These are phyloP conservation scores for Sardinella longiceps DNA, from an alignment of 2,797 vertebrate species.

Conservation along the genomic window DNA sequence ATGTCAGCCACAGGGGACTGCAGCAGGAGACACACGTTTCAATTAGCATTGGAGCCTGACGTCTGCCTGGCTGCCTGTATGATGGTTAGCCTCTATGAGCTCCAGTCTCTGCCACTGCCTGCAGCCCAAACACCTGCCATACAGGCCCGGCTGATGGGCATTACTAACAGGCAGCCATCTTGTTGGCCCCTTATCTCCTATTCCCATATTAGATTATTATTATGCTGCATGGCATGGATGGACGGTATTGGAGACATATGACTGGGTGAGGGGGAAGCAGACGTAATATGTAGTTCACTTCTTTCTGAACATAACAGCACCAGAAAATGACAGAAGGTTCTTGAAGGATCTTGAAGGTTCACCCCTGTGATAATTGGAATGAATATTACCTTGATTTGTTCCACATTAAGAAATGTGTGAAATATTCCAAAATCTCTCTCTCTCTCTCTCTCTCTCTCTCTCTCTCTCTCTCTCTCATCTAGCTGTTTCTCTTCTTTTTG, in stretches of 20 bases:
- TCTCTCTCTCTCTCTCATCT: too few relatives aligned
- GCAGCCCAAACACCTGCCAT: constrained; percentile 36
- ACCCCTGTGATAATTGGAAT: constrained; percentile 12
- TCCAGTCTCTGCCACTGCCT: neutral
- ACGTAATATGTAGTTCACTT: neutral
- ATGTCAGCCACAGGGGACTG: constrained; percentile 33
- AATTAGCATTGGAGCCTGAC: constrained; percentile 44
- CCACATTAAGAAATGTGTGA: neutral
- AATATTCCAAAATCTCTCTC: too few relatives aligned
- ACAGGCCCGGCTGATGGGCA: neutral
- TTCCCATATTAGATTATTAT: neutral
- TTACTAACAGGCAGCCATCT: neutral
- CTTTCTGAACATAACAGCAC: neutral
- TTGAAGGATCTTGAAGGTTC: neutral
- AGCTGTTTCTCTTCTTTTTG: neutral
- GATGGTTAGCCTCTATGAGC: constrained; percentile 31
- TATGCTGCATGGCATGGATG: neutral
- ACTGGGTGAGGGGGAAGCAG: neutral
- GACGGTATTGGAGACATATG: neutral
- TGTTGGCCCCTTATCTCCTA: constrained; percentile 27
- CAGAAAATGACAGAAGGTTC: neutral
- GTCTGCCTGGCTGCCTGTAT: constrained; percentile 43
- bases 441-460: too few relatives aligned
- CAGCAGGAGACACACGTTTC: constrained; percentile 51
- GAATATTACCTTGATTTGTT: neutral